phyloP scores from a whole-genome alignment of 2,797 vertebrate genomes.

The Pangasius larnaudii region DNA sequence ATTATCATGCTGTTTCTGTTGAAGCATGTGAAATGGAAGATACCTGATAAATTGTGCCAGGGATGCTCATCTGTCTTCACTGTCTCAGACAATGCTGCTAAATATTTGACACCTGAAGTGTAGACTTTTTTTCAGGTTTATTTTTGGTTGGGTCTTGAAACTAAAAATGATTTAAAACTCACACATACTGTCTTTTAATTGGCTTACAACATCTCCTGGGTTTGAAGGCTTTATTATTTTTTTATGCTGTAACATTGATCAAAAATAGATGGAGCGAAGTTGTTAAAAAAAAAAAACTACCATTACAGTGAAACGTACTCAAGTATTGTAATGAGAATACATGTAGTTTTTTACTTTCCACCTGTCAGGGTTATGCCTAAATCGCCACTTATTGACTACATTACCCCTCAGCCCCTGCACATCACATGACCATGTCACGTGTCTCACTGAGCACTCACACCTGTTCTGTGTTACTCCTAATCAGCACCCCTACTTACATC shows the following conservation, averaged over 20 bases:
- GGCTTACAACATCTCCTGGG: no score
- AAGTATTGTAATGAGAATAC: not conserved
- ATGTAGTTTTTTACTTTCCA: not conserved
- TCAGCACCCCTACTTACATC: no score
- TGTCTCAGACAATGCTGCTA: not conserved
- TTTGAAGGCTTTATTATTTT: not conserved
- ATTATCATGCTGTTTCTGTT: not conserved
- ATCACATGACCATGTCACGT: no score
- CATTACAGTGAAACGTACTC: not conserved
- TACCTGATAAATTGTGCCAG: not conserved
- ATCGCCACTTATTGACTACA: no score
- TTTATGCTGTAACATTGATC: not conserved
- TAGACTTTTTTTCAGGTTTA: not conserved
- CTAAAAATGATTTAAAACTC: not conserved
- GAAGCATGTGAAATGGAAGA: not conserved
- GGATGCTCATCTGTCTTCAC: not conserved
- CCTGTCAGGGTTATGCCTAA: no score
- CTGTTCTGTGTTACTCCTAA: no score
- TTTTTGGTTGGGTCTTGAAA: not conserved
- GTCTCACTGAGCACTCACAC: no score
- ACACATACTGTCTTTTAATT: not conserved
- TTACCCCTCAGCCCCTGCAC: no score
- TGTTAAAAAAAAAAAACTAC: not conserved
- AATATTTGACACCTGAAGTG: not conserved
- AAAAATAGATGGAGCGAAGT: not conserved